These are phyloP conservation scores for Condylura cristata DNA, from an alignment of 2,113 vertebrate species.

Conservation along the genomic window DNA sequence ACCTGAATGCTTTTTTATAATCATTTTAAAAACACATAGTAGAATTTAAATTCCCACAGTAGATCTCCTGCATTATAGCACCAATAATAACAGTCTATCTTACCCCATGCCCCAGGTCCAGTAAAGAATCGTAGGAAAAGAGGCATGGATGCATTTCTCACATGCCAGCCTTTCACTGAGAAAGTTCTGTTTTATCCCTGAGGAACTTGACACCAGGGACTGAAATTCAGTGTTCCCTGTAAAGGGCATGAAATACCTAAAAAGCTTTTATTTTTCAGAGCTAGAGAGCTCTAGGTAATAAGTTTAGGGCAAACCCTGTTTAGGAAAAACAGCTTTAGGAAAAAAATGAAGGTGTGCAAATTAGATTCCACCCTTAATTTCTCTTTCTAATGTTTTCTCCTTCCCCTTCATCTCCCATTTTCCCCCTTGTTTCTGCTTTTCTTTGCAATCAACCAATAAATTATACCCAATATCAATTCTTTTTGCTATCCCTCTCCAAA, in stretches of 20 bases:
- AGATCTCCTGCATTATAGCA: conserved; percentile 51
- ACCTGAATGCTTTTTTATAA: conserved; percentile 73
- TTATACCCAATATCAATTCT: background rate
- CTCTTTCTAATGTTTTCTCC: background rate
- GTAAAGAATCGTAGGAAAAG: conserved; percentile 36
- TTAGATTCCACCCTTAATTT: background rate
- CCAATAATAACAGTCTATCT: conserved; percentile 65
- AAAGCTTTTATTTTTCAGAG: conserved; percentile 48
- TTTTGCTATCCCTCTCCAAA: background rate
- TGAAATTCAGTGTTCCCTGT: conserved; percentile 62
- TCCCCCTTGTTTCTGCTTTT: background rate
- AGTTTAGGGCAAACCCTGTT: background rate
- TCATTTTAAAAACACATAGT: conserved; percentile 69
- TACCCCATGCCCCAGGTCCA: conserved; percentile 1
- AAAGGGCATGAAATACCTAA: conserved; percentile 62
- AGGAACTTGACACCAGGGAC: conserved; percentile 55
- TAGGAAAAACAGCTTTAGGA: background rate
- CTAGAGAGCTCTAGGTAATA: conserved; percentile 41
- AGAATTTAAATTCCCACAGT: conserved; percentile 67
- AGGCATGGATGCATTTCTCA: conserved; percentile 58
- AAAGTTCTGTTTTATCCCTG: conserved; percentile 58
- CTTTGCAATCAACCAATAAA: background rate
- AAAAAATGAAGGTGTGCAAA: background rate
- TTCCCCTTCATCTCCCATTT: background rate
- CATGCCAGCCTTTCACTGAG: conserved; percentile 60